Evolutionary conservation across 2,113 vertebrate species (phyloP).

Genomic region (Archilochus colubris): DNA sequence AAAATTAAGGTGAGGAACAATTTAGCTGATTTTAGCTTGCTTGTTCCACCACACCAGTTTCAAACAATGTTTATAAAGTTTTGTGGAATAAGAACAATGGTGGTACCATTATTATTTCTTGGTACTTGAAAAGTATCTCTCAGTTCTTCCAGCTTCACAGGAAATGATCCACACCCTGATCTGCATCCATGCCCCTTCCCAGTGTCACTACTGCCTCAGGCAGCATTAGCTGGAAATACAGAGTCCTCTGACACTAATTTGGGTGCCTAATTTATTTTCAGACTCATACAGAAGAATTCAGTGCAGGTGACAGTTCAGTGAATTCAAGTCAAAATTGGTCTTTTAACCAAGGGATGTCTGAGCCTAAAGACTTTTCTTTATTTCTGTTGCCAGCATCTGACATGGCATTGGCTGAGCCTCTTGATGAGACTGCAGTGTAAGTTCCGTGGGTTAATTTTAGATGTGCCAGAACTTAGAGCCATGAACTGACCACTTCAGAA

Average conservation of each 20-base stretch:
- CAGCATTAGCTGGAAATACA: not conserved
- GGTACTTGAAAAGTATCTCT: not conserved
- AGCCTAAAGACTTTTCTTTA: not conserved
- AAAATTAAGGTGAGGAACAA: not conserved
- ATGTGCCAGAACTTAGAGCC: not conserved
- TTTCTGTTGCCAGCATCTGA: not conserved
- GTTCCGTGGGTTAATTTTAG: not conserved
- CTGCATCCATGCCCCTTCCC: not conserved
- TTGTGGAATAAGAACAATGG: not conserved
- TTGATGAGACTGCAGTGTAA: too few relatives aligned
- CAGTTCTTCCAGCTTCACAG: not conserved
- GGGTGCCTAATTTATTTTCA: not conserved
- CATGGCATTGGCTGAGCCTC: not conserved
- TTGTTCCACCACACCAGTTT: not conserved
- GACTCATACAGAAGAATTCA: not conserved
- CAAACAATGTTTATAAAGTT: not conserved
- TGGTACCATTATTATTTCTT: not conserved
- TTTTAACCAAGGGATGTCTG: not conserved
- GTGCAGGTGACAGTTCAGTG: not conserved
- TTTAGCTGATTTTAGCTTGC: not conserved
- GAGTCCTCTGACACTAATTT: not conserved
- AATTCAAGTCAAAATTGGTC: not conserved
- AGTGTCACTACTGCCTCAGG: not conserved
- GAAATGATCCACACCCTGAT: not conserved
- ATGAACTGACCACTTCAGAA: not conserved